These are phyloP conservation scores for Platycheirus albimanus DNA, from an alignment of 2,888 invertebrate species.

Conservation along the genomic window DNA sequence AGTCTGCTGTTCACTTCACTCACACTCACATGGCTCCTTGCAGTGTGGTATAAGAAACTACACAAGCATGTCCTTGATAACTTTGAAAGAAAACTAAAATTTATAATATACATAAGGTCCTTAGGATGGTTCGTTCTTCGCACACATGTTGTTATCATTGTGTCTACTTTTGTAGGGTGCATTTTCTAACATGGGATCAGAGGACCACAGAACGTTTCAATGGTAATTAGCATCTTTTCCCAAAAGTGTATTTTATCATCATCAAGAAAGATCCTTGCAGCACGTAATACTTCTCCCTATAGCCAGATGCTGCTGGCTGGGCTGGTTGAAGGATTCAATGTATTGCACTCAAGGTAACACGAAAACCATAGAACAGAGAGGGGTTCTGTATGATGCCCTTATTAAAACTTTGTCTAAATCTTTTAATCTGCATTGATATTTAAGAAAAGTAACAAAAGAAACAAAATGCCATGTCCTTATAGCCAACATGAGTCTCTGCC, in stretches of 20 bases:
- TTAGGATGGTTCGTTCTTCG: not conserved
- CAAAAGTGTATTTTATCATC: slow-evolving; percentile 67
- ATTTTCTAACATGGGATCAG: slow-evolving; percentile 18
- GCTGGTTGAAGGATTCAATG: not conserved
- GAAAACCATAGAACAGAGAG: not conserved
- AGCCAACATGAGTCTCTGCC: slow-evolving; percentile 62
- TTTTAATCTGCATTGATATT: slow-evolving; percentile 49
- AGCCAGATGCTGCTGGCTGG: not conserved
- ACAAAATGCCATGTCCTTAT: slow-evolving; percentile 33
- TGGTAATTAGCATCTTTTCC: slow-evolving; percentile 67
- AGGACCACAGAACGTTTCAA: slow-evolving; percentile 56
- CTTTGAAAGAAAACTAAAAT: slow-evolving; percentile 70
- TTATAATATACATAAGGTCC: slow-evolving; percentile 58
- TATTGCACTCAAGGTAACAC: slow-evolving; percentile 9
- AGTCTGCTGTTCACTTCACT: slow-evolving; percentile 68
- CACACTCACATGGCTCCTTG: slow-evolving; percentile 16
- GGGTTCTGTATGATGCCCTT: slow-evolving; percentile 6
- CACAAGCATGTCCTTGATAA: slow-evolving; percentile 49
- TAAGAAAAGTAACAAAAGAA: slow-evolving; percentile 36
- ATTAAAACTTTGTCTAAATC: slow-evolving; percentile 58
- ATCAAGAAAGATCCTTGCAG: slow-evolving; percentile 39
- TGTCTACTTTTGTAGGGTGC: slow-evolving; percentile 35
- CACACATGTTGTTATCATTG: slow-evolving; percentile 10
- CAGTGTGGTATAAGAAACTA: slow-evolving; percentile 36
- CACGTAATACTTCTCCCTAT: not conserved